Evolutionary conservation across 2,113 vertebrate species (phyloP).

Genomic region (Mola mola): DNA sequence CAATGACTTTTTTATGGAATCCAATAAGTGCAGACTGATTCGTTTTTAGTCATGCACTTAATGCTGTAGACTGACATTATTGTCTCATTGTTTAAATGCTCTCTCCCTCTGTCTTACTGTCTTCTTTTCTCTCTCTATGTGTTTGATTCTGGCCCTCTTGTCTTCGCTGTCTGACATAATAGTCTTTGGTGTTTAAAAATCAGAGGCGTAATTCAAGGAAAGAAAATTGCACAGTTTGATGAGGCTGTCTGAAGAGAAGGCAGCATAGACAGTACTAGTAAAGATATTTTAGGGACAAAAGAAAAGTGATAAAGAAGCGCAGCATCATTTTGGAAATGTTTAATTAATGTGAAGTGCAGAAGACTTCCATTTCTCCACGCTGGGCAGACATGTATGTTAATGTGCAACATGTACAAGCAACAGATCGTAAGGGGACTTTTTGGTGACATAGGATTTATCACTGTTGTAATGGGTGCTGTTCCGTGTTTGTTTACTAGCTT

Average conservation of each 20-base stretch:
- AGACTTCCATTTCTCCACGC: slow-evolving; percentile 10
- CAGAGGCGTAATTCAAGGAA: slow-evolving; percentile 32
- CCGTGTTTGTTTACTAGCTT: slow-evolving; percentile 20
- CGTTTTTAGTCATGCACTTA: slow-evolving; percentile 28
- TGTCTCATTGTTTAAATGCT: slow-evolving; percentile 1
- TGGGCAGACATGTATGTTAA: slow-evolving; percentile 43
- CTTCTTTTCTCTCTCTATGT: too few relatives aligned
- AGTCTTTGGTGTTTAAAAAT: slow-evolving; percentile 46
- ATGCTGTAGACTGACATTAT: slow-evolving; percentile 8
- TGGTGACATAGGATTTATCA: slow-evolving; percentile 35
- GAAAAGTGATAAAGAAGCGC: background rate
- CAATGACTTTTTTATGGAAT: slow-evolving; percentile 23
- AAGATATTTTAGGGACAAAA: slow-evolving; percentile 23
- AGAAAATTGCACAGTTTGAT: slow-evolving; percentile 18
- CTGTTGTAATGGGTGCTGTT: slow-evolving; percentile 26
- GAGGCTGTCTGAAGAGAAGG: slow-evolving; percentile 29
- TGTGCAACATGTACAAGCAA: slow-evolving; percentile 47
- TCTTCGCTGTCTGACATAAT: slow-evolving; percentile 33
- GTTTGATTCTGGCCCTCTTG: slow-evolving; percentile 37
- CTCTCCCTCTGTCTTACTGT: background rate
- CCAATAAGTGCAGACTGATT: background rate
- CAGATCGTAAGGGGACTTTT: slow-evolving; percentile 42
- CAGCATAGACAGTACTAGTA: slow-evolving; percentile 2
- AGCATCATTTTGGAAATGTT: slow-evolving; percentile 28
- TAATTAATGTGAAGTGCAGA: slow-evolving; percentile 30